Base-by-base conservation (phyloP, 2,888 invertebrate genomes). In the Papilio elwesi region DNA sequence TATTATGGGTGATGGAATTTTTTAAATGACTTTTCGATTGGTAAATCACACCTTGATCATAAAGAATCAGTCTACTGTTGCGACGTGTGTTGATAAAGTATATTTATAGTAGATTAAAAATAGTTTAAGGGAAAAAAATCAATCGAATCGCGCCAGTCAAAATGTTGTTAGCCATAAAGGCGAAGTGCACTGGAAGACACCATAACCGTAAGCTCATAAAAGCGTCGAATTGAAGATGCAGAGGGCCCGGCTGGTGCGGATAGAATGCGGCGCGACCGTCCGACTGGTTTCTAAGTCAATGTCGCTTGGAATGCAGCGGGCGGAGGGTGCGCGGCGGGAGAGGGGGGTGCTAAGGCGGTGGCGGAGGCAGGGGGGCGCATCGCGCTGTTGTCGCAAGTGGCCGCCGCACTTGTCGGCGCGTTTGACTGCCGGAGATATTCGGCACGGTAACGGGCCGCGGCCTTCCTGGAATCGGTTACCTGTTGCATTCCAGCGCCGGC, bases 401-500 rank as follows among this genome's bases (percentile, higher is more conserved):
- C 88, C 87, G 85, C 83, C 91, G 91, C 93, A 92, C 92, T 93
- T 92, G 93, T 91, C 92, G 93, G 92, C 91, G 88, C 92, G 90
- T 92, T 92, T 92, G 92, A 92, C 90, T 89, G 91, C 86, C 85
- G 87, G 91, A 92, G 92, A 92, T 92, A 92, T 93, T 93, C 92
- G 93, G 92, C 92, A 90, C 92, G 88, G 92, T 93, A 93, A 93
- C 93, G 93, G 93, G 88, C 91, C 92, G 88, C 89, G 91, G 92
- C 92, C 92, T 93, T 93, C 93, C 91, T 88, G 92, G 93, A 93
- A 93, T 90, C 89, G 92, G 92, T 91, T 93, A 93, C 93, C 93
- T 93, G 93, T 92, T 89, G 92, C 93, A 93, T 93, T 93, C 93
- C 92, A 86, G 80, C 85, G 89, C 86, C 89, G 90, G 91, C 75